Conservation (phyloP, 2,113 vertebrate species). For the Myrmecophaga tridactyla region DNA sequence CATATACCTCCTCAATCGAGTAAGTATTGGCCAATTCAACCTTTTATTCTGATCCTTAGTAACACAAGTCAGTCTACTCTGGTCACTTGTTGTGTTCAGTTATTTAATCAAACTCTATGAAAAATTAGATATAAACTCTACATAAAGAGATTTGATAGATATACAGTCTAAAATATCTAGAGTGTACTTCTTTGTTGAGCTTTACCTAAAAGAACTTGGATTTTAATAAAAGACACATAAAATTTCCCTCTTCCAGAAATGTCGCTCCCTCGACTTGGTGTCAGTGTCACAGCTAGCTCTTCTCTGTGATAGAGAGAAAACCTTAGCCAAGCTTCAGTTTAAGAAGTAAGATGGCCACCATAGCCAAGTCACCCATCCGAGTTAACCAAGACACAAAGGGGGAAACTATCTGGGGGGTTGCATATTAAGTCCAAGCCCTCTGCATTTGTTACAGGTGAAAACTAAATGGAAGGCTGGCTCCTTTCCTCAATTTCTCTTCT, state of each 20-base stretch:
- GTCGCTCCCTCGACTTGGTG: not conserved
- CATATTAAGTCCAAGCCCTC: not conserved
- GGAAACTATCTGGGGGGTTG: not conserved
- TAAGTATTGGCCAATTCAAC: not conserved
- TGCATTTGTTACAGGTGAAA: not conserved
- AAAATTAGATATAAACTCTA: not conserved
- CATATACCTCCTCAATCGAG: not conserved
- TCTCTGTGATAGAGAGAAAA: not conserved
- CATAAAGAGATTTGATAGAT: not conserved
- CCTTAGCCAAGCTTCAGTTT: not conserved
- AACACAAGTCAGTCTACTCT: not conserved
- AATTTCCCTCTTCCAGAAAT: not conserved
- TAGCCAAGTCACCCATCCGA: not conserved
- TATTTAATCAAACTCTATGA: not conserved
- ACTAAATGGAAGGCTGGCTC: not conserved
- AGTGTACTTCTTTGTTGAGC: not conserved
- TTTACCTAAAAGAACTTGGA: conserved; percentile 12
- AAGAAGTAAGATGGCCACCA: not conserved
- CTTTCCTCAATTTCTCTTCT: not conserved
- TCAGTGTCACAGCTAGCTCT: not conserved
- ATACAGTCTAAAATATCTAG: not conserved
- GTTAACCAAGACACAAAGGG: not conserved
- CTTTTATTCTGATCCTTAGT: not conserved
- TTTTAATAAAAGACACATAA: not conserved
- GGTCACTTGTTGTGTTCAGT: not conserved